Conservation (phyloP, 2,888 invertebrate species). For the Glomeris marginata region DNA sequence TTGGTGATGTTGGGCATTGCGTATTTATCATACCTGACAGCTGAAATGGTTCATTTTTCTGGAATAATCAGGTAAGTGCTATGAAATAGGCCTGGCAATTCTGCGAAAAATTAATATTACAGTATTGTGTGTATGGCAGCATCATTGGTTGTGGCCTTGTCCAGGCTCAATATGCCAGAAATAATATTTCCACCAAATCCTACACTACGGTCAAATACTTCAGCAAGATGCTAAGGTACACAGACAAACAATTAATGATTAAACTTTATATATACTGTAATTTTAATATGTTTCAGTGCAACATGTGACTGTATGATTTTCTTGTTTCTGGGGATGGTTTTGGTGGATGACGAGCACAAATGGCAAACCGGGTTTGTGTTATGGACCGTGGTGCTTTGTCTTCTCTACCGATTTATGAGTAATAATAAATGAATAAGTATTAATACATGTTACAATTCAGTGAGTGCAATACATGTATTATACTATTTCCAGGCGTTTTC, state of each 20-base stretch:
- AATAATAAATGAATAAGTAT: conserved; percentile 18
- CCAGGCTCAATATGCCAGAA: conserved; percentile 39
- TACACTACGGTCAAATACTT: conserved; percentile 38
- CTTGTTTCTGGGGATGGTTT: conserved; percentile 39
- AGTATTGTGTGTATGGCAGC: conserved; percentile 25
- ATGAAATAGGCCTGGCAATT: conserved; percentile 2
- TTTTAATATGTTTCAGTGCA: conserved; percentile 28
- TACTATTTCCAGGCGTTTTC: conserved; percentile 36
- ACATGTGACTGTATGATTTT: conserved; percentile 40
- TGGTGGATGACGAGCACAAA: conserved; percentile 32
- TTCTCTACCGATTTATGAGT: conserved; percentile 33
- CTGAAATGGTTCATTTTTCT: conserved; percentile 41
- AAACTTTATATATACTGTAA: background rate
- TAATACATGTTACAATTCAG: conserved; percentile 6
- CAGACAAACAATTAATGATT: background rate
- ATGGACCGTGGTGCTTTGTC: conserved; percentile 32
- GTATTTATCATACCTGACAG: conserved; percentile 37
- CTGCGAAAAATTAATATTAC: conserved; percentile 3
- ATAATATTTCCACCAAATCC: conserved; percentile 39
- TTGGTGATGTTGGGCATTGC: conserved; percentile 37
- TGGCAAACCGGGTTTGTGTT: conserved; percentile 36
- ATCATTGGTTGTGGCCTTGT: conserved; percentile 39
- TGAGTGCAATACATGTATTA: background rate
- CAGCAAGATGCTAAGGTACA: conserved; percentile 36
- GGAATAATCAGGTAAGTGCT: conserved; percentile 37